A percentile compares a stretch with the other conserved stretches of the same genome.
Evolutionary conservation across 2,113 vertebrate genomes (phyloP).

Genomic region (Misgurnus anguillicaudatus): DNA sequence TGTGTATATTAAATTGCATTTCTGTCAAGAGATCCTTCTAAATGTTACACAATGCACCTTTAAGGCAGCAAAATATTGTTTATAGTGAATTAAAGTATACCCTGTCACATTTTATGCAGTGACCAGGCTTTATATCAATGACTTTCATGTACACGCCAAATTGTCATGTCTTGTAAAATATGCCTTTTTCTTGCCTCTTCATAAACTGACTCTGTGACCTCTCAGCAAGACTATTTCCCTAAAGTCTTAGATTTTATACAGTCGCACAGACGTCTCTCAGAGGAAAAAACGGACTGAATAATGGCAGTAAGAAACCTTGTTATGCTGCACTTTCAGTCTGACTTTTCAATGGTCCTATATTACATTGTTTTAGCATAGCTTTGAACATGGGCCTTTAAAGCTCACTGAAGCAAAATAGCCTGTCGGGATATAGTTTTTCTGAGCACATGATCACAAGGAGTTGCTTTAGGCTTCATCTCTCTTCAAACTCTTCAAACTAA

Average conservation of each 20-base stretch:
- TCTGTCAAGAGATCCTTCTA: too few species aligned
- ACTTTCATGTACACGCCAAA: neutral
- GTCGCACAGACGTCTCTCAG: neutral
- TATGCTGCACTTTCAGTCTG: neutral
- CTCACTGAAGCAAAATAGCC: neutral
- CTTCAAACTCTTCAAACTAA: neutral
- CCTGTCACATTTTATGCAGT: too few species aligned
- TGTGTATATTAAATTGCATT: too few species aligned
- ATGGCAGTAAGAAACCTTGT: neutral
- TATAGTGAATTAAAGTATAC: too few species aligned
- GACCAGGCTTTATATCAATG: neutral
- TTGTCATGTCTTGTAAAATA: neutral
- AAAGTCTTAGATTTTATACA: neutral
- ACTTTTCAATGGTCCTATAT: neutral
- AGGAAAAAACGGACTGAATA: constrained; percentile 9
- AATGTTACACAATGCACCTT: too few species aligned
- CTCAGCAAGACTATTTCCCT: neutral
- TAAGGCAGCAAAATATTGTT: too few species aligned
- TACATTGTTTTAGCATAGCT: neutral
- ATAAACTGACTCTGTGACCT: neutral
- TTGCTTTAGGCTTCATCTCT: neutral
- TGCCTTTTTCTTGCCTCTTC: neutral
- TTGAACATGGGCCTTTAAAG: neutral
- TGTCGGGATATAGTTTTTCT: neutral
- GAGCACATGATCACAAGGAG: constrained; percentile 4